Evolutionary conservation across 1,140 invertebrate species (phyloP).

Genomic region (Arion vulgaris): DNA sequence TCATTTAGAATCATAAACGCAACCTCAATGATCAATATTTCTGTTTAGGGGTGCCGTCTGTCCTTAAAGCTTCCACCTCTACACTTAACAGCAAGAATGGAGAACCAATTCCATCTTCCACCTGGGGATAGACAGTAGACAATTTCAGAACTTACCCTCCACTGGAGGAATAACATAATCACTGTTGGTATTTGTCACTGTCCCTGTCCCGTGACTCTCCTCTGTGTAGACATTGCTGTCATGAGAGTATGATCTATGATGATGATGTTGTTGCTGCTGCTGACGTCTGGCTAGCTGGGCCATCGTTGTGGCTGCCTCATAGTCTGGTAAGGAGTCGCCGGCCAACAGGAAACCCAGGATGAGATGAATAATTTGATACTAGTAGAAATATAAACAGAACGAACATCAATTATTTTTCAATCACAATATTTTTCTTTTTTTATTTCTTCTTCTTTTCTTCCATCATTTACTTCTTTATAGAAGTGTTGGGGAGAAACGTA

Average conservation of each 20-base stretch:
- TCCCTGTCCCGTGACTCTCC: neutral
- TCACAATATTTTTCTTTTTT: too few relatives aligned
- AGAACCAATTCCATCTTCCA: too few relatives aligned
- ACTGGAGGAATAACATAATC: conserved; percentile 10
- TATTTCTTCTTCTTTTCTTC: too few relatives aligned
- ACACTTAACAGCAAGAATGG: too few relatives aligned
- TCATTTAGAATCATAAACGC: too few relatives aligned
- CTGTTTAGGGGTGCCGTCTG: too few relatives aligned
- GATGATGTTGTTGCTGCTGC: conserved; percentile 39
- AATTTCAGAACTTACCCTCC: conserved; percentile 31
- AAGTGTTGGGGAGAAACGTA: too few relatives aligned
- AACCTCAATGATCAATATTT: too few relatives aligned
- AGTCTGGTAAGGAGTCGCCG: conserved; percentile 68
- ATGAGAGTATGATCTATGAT: conserved; percentile 56
- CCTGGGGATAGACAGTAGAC: too few relatives aligned
- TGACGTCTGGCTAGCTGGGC: conserved; percentile 54
- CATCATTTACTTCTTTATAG: too few relatives aligned
- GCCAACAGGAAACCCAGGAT: conserved; percentile 37
- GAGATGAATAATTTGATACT: conserved; percentile 10
- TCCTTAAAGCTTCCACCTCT: too few relatives aligned
- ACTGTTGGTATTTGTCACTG: neutral
- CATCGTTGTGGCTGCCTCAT: conserved; percentile 70
- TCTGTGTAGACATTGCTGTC: conserved; percentile 36
- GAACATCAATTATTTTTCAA: neutral
- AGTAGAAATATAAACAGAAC: neutral